Conservation (phyloP, 2,113 vertebrate genomes). For the Microcebus griseorufus region DNA sequence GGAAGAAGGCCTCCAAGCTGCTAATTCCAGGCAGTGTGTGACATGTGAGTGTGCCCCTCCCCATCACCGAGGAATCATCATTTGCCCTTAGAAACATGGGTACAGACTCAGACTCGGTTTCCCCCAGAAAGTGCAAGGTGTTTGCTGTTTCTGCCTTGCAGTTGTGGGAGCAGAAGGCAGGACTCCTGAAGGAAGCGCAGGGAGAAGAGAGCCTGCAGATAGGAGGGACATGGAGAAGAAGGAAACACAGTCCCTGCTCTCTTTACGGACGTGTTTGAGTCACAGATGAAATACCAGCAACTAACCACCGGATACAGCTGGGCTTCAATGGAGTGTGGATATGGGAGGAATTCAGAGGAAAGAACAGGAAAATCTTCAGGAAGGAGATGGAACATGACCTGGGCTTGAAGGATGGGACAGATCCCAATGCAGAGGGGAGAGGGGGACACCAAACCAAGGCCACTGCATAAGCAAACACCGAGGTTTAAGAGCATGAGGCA, state of each 20-base stretch:
- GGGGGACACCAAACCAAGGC: not conserved
- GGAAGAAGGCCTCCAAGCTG: not conserved
- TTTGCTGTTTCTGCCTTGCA: not conserved
- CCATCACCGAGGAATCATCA: not conserved
- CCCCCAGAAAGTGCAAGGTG: not conserved
- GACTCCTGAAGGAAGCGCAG: not conserved
- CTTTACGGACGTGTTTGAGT: not conserved
- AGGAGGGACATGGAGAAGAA: not conserved
- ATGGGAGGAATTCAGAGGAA: not conserved
- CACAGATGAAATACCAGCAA: not conserved
- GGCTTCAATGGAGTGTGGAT: too few relatives aligned
- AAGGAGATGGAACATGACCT: not conserved
- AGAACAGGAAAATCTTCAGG: not conserved
- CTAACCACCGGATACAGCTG: accelerated
- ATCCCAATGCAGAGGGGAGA: not conserved
- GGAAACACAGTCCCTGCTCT: not conserved
- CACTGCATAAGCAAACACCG: not conserved
- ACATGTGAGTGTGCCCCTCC: accelerated
- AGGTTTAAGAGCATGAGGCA: too few relatives aligned
- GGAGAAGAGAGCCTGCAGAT: not conserved
- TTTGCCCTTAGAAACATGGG: not conserved
- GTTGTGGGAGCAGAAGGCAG: not conserved
- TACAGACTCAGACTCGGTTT: not conserved
- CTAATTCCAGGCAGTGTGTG: not conserved
- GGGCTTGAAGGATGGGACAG: not conserved